These are phyloP conservation scores for Adelphocoris suturalis DNA, from an alignment of 2,888 invertebrate genomes.

Conservation along the genomic window DNA sequence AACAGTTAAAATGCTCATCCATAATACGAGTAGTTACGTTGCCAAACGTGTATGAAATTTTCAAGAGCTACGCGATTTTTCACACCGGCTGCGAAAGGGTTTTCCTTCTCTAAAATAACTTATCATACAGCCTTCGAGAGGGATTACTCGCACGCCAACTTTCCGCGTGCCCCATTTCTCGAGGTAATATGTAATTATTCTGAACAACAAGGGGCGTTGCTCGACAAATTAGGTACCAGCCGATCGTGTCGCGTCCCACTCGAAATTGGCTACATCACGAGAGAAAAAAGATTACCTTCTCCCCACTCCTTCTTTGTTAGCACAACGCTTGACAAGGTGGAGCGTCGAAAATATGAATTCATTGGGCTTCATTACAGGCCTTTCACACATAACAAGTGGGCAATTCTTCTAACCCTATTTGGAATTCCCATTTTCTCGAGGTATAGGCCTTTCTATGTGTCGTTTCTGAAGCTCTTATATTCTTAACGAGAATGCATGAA, in stretches of 20 bases:
- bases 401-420: no score
- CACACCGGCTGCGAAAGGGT: background rate
- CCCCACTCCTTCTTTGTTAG: conserved; percentile 2
- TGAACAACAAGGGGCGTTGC: conserved; percentile 33
- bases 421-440: no score
- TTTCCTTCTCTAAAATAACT: background rate
- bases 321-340: background rate
- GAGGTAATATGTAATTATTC: conserved; percentile 34
- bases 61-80: background rate
- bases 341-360: background rate
- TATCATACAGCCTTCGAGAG: background rate
- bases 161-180: conserved; percentile 13
- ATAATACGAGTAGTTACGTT: no score
- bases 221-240: conserved; percentile 44
- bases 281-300: background rate
- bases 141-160: conserved; percentile 1
- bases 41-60: no score
- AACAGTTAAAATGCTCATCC: no score
- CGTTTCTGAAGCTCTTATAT: no score
- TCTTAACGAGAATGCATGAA: no score
- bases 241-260: conserved; percentile 24
- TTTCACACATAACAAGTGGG: background rate
- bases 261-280: conserved; percentile 37
- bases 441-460: no score
- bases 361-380: background rate